phyloP scores from a whole-genome alignment of 1,140 invertebrate genomes.

The Drosophila lowei region DNA sequence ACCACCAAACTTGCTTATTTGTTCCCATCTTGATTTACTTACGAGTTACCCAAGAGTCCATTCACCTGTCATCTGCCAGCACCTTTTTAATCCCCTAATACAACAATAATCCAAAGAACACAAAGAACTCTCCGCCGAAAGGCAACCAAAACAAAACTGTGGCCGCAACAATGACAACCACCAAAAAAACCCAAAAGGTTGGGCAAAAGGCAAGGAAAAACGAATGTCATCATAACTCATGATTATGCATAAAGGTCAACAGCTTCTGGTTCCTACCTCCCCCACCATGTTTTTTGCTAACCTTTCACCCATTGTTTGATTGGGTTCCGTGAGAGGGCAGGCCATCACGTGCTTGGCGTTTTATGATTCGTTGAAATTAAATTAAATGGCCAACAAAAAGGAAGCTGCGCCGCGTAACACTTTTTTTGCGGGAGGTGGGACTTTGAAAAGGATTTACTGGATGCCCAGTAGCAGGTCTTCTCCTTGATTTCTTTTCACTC shows the following conservation, averaged over 20 bases:
- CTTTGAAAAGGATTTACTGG: conserved; percentile 50
- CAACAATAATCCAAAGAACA: conserved; percentile 40
- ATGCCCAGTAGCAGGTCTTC: conserved; percentile 13
- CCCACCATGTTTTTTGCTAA: conserved; percentile 10
- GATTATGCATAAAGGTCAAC: conserved; percentile 80
- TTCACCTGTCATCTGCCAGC: conserved; percentile 15
- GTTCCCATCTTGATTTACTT: background rate
- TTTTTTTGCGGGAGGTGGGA: conserved; percentile 12
- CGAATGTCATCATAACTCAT: conserved; percentile 77
- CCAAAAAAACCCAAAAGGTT: conserved; percentile 8
- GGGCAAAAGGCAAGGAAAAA: conserved; percentile 23
- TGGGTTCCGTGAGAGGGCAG: background rate
- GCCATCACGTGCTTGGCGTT: conserved; percentile 48
- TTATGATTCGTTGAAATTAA: conserved; percentile 72
- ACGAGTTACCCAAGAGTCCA: background rate
- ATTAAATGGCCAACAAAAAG: conserved; percentile 64
- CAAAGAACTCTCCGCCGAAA: conserved; percentile 32
- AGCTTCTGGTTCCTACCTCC: conserved; percentile 47
- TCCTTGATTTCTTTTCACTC: background rate
- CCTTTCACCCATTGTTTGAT: no score
- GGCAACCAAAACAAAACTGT: conserved; percentile 5
- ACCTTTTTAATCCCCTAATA: conserved; percentile 27
- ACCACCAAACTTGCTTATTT: no score
- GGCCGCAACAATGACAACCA: conserved; percentile 29
- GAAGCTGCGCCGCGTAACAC: conserved; percentile 25